Evolutionary conservation across 2,888 invertebrate genomes (phyloP).

Genomic region (Diabrotica balteata): DNA sequence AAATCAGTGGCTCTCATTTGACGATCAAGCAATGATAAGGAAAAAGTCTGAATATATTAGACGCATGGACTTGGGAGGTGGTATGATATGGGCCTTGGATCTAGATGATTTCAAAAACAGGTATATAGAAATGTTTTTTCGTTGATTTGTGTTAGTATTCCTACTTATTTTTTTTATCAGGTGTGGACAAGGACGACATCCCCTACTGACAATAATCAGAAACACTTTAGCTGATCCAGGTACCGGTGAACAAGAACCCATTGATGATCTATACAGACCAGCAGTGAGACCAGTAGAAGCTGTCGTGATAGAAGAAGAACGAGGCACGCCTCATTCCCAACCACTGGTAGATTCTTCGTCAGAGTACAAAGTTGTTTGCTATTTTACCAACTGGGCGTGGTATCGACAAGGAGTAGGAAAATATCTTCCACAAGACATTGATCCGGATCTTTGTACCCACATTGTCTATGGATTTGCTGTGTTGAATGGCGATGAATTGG

Average conservation of each 20-base stretch:
- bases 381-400: conserved; percentile 96
- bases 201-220: conserved; percentile 79
- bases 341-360: conserved; percentile 48
- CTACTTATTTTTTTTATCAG: conserved; percentile 42
- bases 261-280: conserved; percentile 33
- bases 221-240: conserved; percentile 68
- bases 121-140: neutral
- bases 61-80: conserved; percentile 76
- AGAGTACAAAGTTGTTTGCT: conserved; percentile 82
- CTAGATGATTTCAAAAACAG: conserved; percentile 83
- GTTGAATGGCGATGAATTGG: conserved; percentile 74
- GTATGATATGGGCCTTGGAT: conserved; percentile 92
- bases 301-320: conserved; percentile 35
- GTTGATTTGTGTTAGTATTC: neutral
- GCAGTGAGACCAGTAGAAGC: conserved; percentile 32
- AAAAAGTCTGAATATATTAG: conserved; percentile 82
- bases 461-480: conserved; percentile 93
- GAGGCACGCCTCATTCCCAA: conserved; percentile 31
- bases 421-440: conserved; percentile 82
- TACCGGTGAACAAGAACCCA: conserved; percentile 45
- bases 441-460: conserved; percentile 87
- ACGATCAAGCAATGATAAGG: conserved; percentile 80
- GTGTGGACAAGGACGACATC: conserved; percentile 83
- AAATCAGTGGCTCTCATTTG: conserved; percentile 89
- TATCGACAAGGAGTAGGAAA: conserved; percentile 85